A percentile compares a stretch with the other conserved stretches of the same genome.
These are phyloP conservation scores for Cephalopachus bancanus DNA, from an alignment of 2,797 vertebrate genomes.

Conservation along the genomic window DNA sequence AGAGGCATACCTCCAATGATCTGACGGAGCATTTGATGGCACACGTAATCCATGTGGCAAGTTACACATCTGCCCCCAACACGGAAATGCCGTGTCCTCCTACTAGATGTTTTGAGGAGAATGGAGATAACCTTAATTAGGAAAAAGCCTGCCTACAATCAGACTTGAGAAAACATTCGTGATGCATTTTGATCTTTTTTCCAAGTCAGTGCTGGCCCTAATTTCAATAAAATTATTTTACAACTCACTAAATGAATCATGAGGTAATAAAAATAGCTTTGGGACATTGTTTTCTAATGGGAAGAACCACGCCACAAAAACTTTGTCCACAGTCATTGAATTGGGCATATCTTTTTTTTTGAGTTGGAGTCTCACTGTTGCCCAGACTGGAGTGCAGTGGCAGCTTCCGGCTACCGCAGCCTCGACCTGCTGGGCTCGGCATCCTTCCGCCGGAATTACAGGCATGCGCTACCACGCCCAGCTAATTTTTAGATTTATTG, in stretches of 20 bases:
- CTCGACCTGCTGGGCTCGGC: too few species aligned
- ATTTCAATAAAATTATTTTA: background rate
- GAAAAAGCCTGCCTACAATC: background rate
- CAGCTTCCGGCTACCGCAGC: too few species aligned
- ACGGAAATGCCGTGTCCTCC: fast-evolving
- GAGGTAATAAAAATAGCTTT: constrained; percentile 24
- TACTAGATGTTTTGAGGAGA: background rate
- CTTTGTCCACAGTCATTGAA: background rate
- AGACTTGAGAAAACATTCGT: constrained; percentile 10
- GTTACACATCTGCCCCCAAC: background rate
- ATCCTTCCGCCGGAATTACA: too few species aligned
- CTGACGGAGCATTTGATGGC: background rate
- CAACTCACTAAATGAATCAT: background rate
- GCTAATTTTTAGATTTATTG: too few species aligned
- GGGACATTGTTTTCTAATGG: constrained; percentile 13
- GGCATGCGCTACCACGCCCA: too few species aligned
- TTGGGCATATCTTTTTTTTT: background rate
- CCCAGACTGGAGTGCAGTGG: too few species aligned
- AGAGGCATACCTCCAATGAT: background rate
- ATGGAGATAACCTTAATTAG: background rate
- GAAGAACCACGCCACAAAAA: background rate
- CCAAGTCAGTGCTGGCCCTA: background rate
- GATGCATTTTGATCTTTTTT: background rate
- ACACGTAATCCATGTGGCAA: fast-evolving
- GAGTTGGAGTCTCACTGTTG: too few species aligned